Evolutionary conservation across 2,797 vertebrate species (phyloP), one percentile per base, ranked within the genome.

Genomic region (Oreonectes daqikongensis): DNA sequence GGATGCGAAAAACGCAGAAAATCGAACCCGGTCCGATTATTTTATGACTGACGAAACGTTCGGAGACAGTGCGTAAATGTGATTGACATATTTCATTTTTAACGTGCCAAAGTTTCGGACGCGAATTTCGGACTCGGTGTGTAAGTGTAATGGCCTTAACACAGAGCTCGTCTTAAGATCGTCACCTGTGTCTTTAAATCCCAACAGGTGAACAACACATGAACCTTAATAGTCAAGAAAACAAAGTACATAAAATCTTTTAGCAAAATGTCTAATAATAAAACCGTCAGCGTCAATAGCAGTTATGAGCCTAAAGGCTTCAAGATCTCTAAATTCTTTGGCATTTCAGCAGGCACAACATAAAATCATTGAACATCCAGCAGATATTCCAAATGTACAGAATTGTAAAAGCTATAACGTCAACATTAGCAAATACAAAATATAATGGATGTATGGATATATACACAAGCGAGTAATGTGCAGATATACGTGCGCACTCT

Each of bases 311-410:
- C 40, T 26, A 40, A 65, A 18, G 53, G 22, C 24, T 55, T 59
- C 14, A n/a, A 66, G 22, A 63, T 50, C 42, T 11, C 28, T 4
- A n/a, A 53, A 48, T 28, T 79, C 82, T 83, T 83, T 81, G 79
- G 79, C 26, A 52, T 55, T 76, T 79, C 82, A 81, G 79, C 79
- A 79, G 79, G 59, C 72, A 80, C 60, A 63, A 68, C 20, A 55
- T 65, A 72, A 69, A 78, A 46, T 24, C 9, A 46, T 79, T 5
- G 17, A 18, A 68, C 26, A 50, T 48, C 66, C 74, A 83, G 55
- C 66, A 80, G 53, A 72, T 28, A 69, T 50, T 72, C 68, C 61
- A 75, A 80, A 80, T 73, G 57, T 78, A 81, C 75, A 78, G 46
- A 71, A 35, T 55, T 40, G 28, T 2, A 35, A 35, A 35, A 50